Base-by-base conservation (phyloP, 2,113 vertebrate genomes). In the Galbula dea region DNA sequence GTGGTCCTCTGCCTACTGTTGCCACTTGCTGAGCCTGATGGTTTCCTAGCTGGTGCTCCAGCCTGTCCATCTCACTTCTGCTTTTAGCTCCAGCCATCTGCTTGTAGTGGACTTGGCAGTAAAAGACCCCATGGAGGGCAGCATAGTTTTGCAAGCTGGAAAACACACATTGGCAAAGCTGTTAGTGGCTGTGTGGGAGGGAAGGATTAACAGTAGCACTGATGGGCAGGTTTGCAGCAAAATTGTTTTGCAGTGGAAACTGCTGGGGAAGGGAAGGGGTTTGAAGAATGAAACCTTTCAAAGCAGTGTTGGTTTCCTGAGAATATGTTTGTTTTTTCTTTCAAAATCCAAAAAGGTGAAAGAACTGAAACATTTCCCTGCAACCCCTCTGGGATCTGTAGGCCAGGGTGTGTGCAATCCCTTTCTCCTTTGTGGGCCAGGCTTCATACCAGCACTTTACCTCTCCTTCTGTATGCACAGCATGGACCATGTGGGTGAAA, bases 71-170 rank as follows among this genome's bases (percentile, higher is more conserved):
- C 19, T 86, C 57, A 9, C 61, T 79, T 75, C 45, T 86, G 68
- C 45, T 82, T 72, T 76, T 71, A 30, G 48, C 49, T 55, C 66
- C 87, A 76, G 76, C 59, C 83, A 94, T 87, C 90, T 89, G 90
- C 51, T 95, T 94, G 86, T 73, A 85, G 88, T 97, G 97, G 73
- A 62, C 46, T 86, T 95, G 95, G 89, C 97, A 97, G 85, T 93
- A 97, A 23, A 97, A 89, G 20, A 71, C 55, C 32, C 92, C 94
- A 0, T 49, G 90, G 81, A 96, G 85, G 84, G 88, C 71, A 79
- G 89, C 76, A 51, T 93, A 96, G 74, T 83, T 96, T 90, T 96
- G 91, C 66, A 97, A 82, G 88, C 97, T 97, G 94, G 58, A 97
- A 97, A 92, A 94, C 54, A 96, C 45, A 95, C 52, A 88, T 57